Conservation (phyloP, 2,113 vertebrate genomes). For the Sturnus vulgaris region DNA sequence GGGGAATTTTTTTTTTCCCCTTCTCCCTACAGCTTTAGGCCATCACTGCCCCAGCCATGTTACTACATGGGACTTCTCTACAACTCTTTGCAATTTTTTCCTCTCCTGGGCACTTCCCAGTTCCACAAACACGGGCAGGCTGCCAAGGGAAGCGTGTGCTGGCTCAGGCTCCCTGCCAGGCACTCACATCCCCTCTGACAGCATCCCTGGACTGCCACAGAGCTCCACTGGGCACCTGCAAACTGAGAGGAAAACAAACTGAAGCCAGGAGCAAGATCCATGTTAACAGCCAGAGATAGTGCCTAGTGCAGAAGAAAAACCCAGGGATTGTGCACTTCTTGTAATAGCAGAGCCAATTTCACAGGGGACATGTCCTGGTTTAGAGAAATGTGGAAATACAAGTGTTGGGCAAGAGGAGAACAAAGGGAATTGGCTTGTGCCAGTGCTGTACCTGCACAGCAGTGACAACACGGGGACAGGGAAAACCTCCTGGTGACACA, state of each 20-base stretch:
- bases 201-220: neutral
- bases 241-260: neutral
- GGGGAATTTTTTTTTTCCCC: accelerated
- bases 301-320: accelerated
- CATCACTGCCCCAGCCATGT: accelerated
- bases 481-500: neutral
- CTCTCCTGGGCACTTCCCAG: neutral
- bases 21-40: neutral
- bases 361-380: neutral
- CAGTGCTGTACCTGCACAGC: neutral
- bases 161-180: neutral
- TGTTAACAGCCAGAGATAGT: neutral
- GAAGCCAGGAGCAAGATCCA: neutral
- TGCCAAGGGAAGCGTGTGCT: neutral
- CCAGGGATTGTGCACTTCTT: neutral
- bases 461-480: accelerated
- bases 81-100: neutral
- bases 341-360: neutral
- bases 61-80: neutral
- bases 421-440: neutral
- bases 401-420: neutral
- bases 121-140: neutral
- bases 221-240: neutral
- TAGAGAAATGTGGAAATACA: neutral
- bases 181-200: neutral